Percentiles rank a stretch among this genome's conserved stretches.
phyloP scores from a whole-genome alignment of 2,797 vertebrate genomes.

The Notolabrus celidotus region DNA sequence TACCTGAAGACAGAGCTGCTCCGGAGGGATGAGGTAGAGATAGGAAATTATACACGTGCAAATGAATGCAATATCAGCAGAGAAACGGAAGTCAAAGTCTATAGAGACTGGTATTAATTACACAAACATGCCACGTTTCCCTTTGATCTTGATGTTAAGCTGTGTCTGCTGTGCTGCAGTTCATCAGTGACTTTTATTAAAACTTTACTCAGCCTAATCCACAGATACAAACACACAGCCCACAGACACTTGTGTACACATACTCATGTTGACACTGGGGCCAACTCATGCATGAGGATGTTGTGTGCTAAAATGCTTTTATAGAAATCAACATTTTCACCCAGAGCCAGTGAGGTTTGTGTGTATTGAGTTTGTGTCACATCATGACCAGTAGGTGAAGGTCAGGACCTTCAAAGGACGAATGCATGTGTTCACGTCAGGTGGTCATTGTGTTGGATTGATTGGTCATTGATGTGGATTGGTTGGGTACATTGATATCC shows the following conservation, averaged over 20 bases:
- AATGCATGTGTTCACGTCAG: constrained; percentile 20
- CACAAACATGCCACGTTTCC: constrained; percentile 25
- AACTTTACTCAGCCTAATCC: constrained; percentile 34
- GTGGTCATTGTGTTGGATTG: constrained; percentile 26
- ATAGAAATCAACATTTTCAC: not conserved
- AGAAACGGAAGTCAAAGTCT: not conserved
- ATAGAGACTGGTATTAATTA: constrained; percentile 7
- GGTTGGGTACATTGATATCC: constrained; percentile 41
- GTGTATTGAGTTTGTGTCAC: constrained; percentile 24
- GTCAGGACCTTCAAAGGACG: constrained; percentile 22
- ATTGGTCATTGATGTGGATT: constrained; percentile 41
- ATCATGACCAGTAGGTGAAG: constrained; percentile 26
- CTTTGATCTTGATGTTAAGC: constrained; percentile 30
- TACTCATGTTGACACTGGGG: not conserved
- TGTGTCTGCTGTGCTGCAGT: not conserved
- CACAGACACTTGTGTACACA: constrained; percentile 39
- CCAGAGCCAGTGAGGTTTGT: not conserved
- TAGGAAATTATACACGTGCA: not conserved
- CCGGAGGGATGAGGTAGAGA: constrained; percentile 89
- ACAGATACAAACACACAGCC: constrained; percentile 30
- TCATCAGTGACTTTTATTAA: constrained; percentile 23
- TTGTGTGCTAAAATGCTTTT: not conserved
- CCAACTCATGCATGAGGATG: constrained; percentile 5
- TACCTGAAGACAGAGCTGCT: constrained; percentile 96
- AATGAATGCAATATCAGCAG: constrained; percentile 9